Conservation (phyloP, 2,113 vertebrate genomes). For the Tor tambroides region DNA sequence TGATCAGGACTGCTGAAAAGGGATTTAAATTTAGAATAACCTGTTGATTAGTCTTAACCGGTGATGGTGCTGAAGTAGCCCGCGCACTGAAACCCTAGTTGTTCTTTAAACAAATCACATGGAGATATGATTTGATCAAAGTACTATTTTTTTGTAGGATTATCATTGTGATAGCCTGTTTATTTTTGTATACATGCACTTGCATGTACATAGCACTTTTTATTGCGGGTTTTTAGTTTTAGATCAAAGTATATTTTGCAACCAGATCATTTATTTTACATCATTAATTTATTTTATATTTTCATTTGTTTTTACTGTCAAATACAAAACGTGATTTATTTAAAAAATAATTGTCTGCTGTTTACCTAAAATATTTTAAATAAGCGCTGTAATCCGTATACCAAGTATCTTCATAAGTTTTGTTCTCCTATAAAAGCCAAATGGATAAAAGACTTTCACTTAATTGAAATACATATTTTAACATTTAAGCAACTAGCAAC, state of each 20-base stretch:
- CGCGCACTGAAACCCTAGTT: not conserved
- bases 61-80: constrained; percentile 26
- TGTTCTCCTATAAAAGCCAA: not conserved
- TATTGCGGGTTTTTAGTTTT: not conserved
- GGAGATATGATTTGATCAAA: not conserved
- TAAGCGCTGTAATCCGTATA: not conserved
- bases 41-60: constrained; percentile 54
- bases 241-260: not conserved
- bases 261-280: not conserved
- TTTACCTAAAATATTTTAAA: not conserved
- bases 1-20: not conserved
- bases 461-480: not conserved
- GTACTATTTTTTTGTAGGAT: not conserved
- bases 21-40: constrained; percentile 54
- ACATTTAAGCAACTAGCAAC: not conserved
- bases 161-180: not conserved
- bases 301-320: not conserved
- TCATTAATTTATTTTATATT: not conserved
- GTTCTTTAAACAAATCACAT: not conserved
- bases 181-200: not conserved
- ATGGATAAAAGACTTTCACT: not conserved
- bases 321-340: not conserved
- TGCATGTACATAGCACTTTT: not conserved
- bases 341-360: not conserved
- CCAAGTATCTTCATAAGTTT: not conserved